Base-by-base conservation (phyloP, 1,140 invertebrate species). In the Asbolus verrucosus region DNA sequence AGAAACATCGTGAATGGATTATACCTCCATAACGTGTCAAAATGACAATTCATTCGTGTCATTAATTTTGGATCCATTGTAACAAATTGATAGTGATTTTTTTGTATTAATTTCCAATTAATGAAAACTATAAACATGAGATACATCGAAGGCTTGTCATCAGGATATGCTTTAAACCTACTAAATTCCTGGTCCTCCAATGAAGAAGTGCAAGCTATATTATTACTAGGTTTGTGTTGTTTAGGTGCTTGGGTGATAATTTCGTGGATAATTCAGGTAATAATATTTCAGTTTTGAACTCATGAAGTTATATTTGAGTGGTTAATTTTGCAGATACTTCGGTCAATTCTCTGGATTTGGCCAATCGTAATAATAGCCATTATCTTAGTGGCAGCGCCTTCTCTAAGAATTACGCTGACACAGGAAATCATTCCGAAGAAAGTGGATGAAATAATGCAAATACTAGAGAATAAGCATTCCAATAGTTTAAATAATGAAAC, bases 241-340 rank as follows among this genome's bases (percentile, higher is more conserved):
- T 21, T 72, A 5, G 71, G 71, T 1, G 66, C 60, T 15, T 72
- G 71, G 71, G 67, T 72, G 8, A 21, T 69, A 8, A 11, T 72
- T 8, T 41, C 71, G 11, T 72, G 71, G 71, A 13, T 69, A 30
- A 18, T 72, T 46, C 41, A 69, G 38, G 67, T 69, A 63, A 43
- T 13, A 6, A 38, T 6, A 33, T 61, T 36, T 38, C n/a, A 13
- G 14, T 6, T 5, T 50, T 9, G 21, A 16, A 24, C 2, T 4
- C 6, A 0, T 54, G n/a, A 21, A 46, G 4, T 46, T 18, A 46
- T 36, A 0, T 8, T 36, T 11, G 11, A n/a, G 2, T 36, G 33
- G 1, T 11, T 11, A 54, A 18, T 54, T 54, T 54, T 9, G 8
- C 15, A 54, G 46, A 11, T 54, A 27, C 6, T 54, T n/a, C 19